Evolutionary conservation across 2,888 invertebrate species (phyloP).

Genomic region (Pandemis heparana): DNA sequence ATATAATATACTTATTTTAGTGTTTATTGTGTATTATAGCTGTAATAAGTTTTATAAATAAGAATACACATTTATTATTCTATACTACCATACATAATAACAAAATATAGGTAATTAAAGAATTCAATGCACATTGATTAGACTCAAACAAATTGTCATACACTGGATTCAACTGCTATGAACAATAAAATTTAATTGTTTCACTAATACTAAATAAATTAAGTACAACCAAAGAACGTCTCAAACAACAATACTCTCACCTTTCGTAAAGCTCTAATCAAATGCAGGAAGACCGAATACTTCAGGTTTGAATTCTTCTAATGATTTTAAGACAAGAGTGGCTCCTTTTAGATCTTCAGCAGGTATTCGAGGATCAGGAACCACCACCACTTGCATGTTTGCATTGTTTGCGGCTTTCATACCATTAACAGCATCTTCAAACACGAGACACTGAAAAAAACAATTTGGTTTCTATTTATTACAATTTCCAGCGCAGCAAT

Average conservation of each 20-base stretch:
- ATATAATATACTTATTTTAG: no score
- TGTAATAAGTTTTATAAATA: no score
- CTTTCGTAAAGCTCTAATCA: slow-evolving; percentile 34
- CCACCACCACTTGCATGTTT: slow-evolving; percentile 94
- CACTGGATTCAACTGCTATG: not conserved
- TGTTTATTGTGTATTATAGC: no score
- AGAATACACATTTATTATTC: not conserved
- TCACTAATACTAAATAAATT: slow-evolving; percentile 4
- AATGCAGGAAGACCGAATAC: slow-evolving; percentile 91
- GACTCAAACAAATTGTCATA: not conserved
- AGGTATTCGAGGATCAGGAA: slow-evolving; percentile 87
- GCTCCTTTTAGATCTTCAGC: slow-evolving; percentile 74
- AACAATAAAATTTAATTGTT: slow-evolving; percentile 4
- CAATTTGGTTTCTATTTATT: not conserved
- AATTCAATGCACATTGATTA: slow-evolving; percentile 1
- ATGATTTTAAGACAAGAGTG: slow-evolving; percentile 88
- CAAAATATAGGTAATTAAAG: not conserved
- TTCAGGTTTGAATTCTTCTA: slow-evolving; percentile 93
- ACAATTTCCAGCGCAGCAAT: no score
- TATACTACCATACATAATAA: not conserved
- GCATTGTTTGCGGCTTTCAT: slow-evolving; percentile 91
- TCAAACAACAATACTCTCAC: slow-evolving; percentile 15
- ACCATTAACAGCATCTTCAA: slow-evolving; percentile 97
- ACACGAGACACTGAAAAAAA: slow-evolving; percentile 89
- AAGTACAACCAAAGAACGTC: slow-evolving; percentile 33